Conservation (phyloP, 2,797 vertebrate genomes). For the Hybognathus amarus region DNA sequence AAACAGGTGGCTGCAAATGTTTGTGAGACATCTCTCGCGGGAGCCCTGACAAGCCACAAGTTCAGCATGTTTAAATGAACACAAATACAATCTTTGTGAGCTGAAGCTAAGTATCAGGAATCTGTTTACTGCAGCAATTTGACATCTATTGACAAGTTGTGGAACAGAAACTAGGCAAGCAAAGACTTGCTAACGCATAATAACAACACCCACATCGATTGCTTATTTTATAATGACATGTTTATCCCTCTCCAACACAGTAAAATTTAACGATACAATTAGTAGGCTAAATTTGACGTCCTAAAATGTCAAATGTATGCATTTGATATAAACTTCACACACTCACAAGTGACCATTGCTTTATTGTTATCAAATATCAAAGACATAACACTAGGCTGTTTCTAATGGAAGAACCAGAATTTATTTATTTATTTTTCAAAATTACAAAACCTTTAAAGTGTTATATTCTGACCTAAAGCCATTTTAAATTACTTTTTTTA, state of each 20-base stretch:
- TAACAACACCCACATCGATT: conserved; percentile 35
- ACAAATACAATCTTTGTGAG: conserved; percentile 41
- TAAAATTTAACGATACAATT: not conserved
- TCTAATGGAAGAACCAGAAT: not conserved
- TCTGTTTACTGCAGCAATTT: conserved; percentile 65
- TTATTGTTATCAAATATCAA: not conserved
- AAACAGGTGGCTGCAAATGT: conserved; percentile 41
- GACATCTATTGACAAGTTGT: conserved; percentile 71
- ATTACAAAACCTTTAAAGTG: not conserved
- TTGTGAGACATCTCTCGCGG: conserved; percentile 30
- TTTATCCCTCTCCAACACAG: conserved; percentile 3
- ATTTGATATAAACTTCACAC: not conserved
- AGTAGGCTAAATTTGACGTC: not conserved
- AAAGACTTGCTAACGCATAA: conserved; percentile 70
- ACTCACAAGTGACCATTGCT: not conserved
- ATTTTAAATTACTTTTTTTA: not conserved
- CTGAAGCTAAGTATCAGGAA: conserved; percentile 57
- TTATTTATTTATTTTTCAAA: not conserved
- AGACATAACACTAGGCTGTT: not conserved
- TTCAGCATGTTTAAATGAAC: conserved; percentile 53
- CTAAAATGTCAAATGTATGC: not conserved
- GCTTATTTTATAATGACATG: conserved; percentile 30
- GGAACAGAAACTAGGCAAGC: conserved; percentile 78
- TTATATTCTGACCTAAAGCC: not conserved
- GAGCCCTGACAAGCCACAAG: conserved; percentile 52